A percentile compares a stretch with the other conserved stretches of the same genome.
phyloP scores from a whole-genome alignment of 2,113 vertebrate species.

The Calidris pugnax region DNA sequence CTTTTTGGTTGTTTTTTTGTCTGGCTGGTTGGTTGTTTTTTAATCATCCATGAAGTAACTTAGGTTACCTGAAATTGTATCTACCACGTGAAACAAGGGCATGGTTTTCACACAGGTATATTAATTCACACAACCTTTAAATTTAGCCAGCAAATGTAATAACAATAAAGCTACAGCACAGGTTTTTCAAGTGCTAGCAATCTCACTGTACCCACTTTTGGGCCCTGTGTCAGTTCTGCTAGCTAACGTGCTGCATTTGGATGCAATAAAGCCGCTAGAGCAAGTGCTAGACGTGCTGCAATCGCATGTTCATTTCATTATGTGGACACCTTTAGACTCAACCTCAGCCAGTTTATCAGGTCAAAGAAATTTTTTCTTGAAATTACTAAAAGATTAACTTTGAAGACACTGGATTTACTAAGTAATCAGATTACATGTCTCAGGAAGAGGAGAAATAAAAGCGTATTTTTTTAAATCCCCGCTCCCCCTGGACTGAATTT shows the following conservation, averaged over 20 bases:
- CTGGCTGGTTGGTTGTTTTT: not conserved
- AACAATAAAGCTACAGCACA: not conserved
- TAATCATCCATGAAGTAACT: not conserved
- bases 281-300: not conserved
- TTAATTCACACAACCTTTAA: not conserved
- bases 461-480: not conserved
- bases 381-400: not conserved
- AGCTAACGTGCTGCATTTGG: not conserved
- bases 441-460: not conserved
- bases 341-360: not conserved
- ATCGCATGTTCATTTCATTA: not conserved
- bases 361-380: not conserved
- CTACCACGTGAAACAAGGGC: rapidly evolving
- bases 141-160: not conserved
- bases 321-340: not conserved
- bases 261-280: not conserved
- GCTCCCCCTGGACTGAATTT: not conserved
- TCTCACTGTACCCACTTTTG: not conserved
- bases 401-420: not conserved
- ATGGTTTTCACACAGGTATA: not conserved
- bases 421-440: not conserved
- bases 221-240: not conserved
- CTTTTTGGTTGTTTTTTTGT: not conserved
- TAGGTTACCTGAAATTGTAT: not conserved
- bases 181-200: not conserved